These are phyloP conservation scores for Sterrhoptilus dennistouni DNA, from an alignment of 2,113 vertebrate species.

Conservation along the genomic window DNA sequence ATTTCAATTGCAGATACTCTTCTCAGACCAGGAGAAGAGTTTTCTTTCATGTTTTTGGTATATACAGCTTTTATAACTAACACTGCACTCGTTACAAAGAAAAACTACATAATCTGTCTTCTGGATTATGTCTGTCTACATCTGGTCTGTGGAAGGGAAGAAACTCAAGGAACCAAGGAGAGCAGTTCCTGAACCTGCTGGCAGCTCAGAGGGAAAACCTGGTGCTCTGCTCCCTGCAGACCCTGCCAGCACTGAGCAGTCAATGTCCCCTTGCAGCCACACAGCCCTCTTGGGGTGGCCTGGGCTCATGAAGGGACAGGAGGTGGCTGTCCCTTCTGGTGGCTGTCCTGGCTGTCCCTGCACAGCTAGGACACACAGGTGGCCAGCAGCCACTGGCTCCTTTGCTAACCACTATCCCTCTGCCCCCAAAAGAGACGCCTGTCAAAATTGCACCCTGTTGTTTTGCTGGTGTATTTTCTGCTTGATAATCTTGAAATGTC, in stretches of 20 bases:
- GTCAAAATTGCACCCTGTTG: neutral
- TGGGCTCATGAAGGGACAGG: neutral
- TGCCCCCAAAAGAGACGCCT: neutral
- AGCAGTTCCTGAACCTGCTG: neutral
- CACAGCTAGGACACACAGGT: neutral
- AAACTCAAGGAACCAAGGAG: neutral
- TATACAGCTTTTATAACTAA: neutral
- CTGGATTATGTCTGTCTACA: neutral
- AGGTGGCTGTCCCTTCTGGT: rapidly evolving
- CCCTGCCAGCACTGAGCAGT: neutral
- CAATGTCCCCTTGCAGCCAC: neutral
- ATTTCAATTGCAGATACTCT: neutral
- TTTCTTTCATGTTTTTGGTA: neutral
- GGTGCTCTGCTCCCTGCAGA: too few species aligned
- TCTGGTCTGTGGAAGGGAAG: neutral
- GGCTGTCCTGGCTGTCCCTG: neutral
- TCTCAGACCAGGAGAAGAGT: neutral
- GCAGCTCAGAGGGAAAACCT: neutral
- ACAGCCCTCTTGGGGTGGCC: neutral
- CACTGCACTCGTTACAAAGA: neutral
- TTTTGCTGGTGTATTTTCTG: neutral
- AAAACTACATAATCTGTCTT: neutral
- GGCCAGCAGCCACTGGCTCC: neutral
- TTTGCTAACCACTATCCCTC: neutral
- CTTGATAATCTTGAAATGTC: neutral